Evolutionary conservation across 2,113 vertebrate species (phyloP).

Genomic region (Neotoma lepida): DNA sequence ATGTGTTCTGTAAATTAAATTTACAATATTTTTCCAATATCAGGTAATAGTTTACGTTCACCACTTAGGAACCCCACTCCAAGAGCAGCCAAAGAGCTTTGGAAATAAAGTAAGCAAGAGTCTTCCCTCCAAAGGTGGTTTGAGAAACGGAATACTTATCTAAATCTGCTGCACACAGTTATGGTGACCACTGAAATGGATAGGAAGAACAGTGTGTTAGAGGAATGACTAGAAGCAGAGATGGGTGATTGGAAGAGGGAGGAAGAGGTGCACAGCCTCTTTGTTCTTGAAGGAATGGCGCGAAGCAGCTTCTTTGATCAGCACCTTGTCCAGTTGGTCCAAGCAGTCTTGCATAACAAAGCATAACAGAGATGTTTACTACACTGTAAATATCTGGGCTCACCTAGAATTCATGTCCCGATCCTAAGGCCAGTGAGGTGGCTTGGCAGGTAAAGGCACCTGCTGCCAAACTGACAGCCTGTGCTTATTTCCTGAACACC

Average conservation of each 20-base stretch:
- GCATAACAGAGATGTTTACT: too few species aligned
- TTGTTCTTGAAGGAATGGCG: background rate
- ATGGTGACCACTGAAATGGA: background rate
- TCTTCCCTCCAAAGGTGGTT: background rate
- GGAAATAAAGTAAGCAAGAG: background rate
- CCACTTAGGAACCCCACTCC: background rate
- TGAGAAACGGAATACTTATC: background rate
- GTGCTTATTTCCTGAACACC: too few species aligned
- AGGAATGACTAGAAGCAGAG: background rate
- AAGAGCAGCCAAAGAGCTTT: background rate
- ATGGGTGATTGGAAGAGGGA: background rate
- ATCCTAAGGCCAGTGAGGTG: background rate
- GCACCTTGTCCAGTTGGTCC: background rate
- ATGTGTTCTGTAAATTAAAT: background rate
- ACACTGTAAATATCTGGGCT: background rate
- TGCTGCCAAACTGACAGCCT: too few species aligned
- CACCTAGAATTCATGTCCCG: background rate
- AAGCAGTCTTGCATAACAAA: background rate
- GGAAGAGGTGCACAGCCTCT: background rate
- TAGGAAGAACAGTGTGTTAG: background rate
- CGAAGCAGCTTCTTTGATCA: background rate
- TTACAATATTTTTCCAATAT: background rate
- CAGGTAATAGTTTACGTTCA: background rate
- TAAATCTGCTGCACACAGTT: background rate
- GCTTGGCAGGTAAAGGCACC: background rate